Conservation (phyloP, 2,888 invertebrate genomes). For the Brachypterus glaber region DNA sequence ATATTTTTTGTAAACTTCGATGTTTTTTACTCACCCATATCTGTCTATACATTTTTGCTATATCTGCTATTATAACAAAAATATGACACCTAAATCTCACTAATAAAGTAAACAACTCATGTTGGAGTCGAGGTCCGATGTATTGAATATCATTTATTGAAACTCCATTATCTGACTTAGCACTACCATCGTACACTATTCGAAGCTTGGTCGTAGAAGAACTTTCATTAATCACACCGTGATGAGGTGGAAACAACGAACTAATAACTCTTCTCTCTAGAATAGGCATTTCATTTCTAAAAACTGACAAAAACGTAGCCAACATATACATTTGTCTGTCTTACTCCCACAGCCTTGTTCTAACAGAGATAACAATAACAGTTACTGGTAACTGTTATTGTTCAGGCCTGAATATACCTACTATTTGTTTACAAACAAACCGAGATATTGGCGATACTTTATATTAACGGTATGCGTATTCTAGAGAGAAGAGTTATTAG, state of each 20-base stretch:
- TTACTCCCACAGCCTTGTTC: no score
- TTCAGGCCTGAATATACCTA: no score
- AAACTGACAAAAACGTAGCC: no score
- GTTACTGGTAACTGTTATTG: no score
- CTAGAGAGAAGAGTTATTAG: no score
- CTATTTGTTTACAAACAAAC: no score
- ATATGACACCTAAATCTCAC: conserved; percentile 15
- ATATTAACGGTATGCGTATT: no score
- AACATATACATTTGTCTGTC: no score
- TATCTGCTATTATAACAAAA: conserved; percentile 15
- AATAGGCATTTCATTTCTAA: no score
- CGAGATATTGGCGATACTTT: no score
- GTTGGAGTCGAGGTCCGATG: background rate
- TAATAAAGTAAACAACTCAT: conserved; percentile 12
- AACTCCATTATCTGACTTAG: background rate
- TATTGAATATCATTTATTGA: background rate
- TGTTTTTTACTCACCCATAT: conserved; percentile 10
- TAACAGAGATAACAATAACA: no score
- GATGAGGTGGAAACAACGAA: background rate
- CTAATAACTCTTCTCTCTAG: no score
- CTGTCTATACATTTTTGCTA: conserved; percentile 21
- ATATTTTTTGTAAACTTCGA: conserved; percentile 8
- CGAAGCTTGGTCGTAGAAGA: background rate
- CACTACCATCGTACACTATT: background rate
- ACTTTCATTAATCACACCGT: background rate